Percentiles rank a stretch among this genome's conserved stretches.
Conservation (phyloP, 2,113 vertebrate species). For the Serinus canaria region DNA sequence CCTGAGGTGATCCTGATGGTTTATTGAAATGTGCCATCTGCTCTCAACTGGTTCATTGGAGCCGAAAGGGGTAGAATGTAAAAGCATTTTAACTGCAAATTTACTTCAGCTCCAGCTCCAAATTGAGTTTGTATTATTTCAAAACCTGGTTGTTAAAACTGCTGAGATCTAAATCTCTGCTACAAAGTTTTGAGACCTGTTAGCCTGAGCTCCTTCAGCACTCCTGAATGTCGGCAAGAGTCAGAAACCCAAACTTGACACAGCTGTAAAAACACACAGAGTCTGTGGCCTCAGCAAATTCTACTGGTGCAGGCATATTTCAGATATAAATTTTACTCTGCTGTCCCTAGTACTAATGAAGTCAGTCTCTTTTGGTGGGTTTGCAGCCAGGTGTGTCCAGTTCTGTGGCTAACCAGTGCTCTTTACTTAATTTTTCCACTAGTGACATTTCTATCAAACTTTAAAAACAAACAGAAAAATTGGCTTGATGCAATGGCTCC, state of each 20-base stretch:
- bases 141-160: conserved; percentile 78
- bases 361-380: conserved; percentile 78
- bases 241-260: conserved; percentile 77
- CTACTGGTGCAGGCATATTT: conserved; percentile 78
- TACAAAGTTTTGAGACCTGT: conserved; percentile 75
- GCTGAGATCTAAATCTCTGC: conserved; percentile 75
- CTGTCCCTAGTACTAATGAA: conserved; percentile 78
- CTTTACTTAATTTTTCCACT: conserved; percentile 81
- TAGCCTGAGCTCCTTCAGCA: conserved; percentile 75
- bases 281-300: conserved; percentile 78
- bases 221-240: conserved; percentile 76
- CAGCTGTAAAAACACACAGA: conserved; percentile 87
- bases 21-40: conserved; percentile 56
- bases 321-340: conserved; percentile 79
- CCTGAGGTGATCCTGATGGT: conserved; percentile 53
- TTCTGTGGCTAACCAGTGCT: conserved; percentile 74
- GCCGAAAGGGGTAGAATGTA: conserved; percentile 36
- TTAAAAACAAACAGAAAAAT: conserved; percentile 81
- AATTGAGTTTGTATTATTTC: conserved; percentile 75
- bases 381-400: conserved; percentile 80
- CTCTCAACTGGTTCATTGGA: conserved; percentile 18
- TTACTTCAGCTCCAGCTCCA: conserved; percentile 69
- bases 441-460: conserved; percentile 81
- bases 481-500: conserved; percentile 75
- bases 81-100: conserved; percentile 49